Percentiles rank a stretch among this genome's conserved stretches.
phyloP scores from a whole-genome alignment of 2,888 invertebrate genomes.

The Torymus tubicola region DNA sequence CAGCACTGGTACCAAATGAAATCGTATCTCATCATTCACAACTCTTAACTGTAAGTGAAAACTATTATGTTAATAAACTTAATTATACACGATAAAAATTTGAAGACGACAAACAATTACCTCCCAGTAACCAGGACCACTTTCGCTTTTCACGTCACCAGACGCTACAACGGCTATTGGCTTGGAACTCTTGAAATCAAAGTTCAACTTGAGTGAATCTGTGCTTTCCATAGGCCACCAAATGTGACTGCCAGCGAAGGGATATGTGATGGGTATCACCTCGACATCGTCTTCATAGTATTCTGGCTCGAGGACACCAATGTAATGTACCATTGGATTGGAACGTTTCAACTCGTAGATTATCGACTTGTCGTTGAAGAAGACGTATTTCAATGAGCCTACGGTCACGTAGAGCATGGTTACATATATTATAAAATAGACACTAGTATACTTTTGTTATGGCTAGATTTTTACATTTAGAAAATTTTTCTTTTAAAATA shows the following conservation, averaged over 20 bases:
- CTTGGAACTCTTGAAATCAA: slow-evolving; percentile 91
- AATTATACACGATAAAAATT: neutral
- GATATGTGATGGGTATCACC: slow-evolving; percentile 93
- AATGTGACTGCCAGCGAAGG: slow-evolving; percentile 92
- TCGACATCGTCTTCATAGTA: slow-evolving; percentile 90
- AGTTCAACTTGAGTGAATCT: slow-evolving; percentile 86
- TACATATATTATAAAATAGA: too few relatives aligned
- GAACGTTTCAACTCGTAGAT: slow-evolving; percentile 90
- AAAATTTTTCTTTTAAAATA: too few relatives aligned
- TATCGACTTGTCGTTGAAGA: slow-evolving; percentile 94
- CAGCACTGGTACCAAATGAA: slow-evolving; percentile 86
- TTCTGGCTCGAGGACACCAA: slow-evolving; percentile 88
- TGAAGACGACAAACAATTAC: slow-evolving; percentile 76
- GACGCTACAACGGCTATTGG: slow-evolving; percentile 91
- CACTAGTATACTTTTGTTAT: too few relatives aligned
- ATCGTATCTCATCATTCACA: slow-evolving; percentile 90
- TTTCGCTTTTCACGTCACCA: slow-evolving; percentile 85
- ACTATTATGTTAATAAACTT: slow-evolving; percentile 3
- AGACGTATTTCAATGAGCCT: slow-evolving; percentile 93
- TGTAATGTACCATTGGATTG: slow-evolving; percentile 91
- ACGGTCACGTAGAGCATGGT: slow-evolving; percentile 83
- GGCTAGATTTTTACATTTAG: too few relatives aligned
- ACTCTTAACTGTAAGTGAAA: slow-evolving; percentile 81
- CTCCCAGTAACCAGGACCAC: slow-evolving; percentile 91
- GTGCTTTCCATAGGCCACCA: slow-evolving; percentile 90